Evolutionary conservation across 2,113 vertebrate genomes (phyloP).

Genomic region (Ailurus styani): DNA sequence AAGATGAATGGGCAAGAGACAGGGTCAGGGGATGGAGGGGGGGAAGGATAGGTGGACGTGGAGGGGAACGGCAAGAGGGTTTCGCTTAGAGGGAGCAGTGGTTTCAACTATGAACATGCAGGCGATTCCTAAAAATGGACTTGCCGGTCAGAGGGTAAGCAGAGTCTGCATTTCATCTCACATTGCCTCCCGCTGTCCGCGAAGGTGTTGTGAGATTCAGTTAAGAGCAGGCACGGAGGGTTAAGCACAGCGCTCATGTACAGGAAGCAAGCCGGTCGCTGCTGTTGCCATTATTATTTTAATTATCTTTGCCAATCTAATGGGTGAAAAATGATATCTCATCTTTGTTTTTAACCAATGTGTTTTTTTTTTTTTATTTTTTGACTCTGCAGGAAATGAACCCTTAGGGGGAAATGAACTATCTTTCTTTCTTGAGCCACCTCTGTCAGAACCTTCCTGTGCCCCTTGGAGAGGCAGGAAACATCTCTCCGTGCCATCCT

Average conservation of each 20-base stretch:
- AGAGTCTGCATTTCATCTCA: neutral
- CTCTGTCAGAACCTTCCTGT: constrained; percentile 34
- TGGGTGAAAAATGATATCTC: constrained; percentile 66
- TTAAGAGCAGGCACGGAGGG: neutral
- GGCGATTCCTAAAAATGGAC: neutral
- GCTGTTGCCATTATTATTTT: constrained; percentile 12
- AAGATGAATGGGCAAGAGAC: neutral
- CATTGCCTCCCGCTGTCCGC: neutral
- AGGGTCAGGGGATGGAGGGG: neutral
- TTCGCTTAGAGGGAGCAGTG: neutral
- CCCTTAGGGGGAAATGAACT: constrained; percentile 16
- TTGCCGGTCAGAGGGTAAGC: neutral
- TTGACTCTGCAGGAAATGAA: constrained; percentile 39
- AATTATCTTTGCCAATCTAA: constrained; percentile 63
- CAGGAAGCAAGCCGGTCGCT: neutral
- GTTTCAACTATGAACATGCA: neutral
- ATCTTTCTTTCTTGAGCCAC: constrained; percentile 46
- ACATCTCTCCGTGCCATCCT: neutral
- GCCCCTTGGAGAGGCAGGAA: constrained; percentile 1
- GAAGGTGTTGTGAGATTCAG: neutral
- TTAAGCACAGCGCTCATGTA: accelerated
- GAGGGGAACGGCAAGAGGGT: neutral
- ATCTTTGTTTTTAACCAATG: constrained; percentile 61
- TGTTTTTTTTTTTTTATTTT: constrained; percentile 5
- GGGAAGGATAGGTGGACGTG: neutral